Percentiles rank a stretch among this genome's conserved stretches.
phyloP scores from a whole-genome alignment of 30 jellyfish, hydroid and myxozoan genomes.

The Sanderia malayensis region DNA sequence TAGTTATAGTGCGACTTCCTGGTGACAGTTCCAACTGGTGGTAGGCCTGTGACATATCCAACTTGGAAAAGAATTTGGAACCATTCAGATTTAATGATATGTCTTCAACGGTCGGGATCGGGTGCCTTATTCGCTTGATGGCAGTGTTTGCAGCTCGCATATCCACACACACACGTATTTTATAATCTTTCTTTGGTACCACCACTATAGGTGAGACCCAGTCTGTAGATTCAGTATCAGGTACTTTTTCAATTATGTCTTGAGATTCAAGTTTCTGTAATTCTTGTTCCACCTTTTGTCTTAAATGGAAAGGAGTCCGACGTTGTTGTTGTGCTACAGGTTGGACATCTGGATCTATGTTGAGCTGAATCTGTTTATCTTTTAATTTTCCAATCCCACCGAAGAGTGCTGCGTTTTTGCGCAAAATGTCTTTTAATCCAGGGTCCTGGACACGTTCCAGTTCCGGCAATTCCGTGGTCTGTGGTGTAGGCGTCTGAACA shows the following conservation, averaged over 20 bases:
- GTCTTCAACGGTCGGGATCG: conserved; percentile 44
- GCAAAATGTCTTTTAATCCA: conserved; percentile 5
- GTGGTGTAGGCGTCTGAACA: conserved; percentile 9
- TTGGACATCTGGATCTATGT: conserved; percentile 9
- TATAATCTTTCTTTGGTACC: conserved; percentile 29
- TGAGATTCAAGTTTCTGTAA: conserved; percentile 14
- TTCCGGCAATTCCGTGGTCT: conserved; percentile 17
- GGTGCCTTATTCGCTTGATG: conserved; percentile 34
- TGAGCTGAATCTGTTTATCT: conserved; percentile 3
- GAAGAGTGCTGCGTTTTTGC: conserved; percentile 2
- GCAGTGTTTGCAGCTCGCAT: conserved; percentile 48
- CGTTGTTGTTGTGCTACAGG: conserved; percentile 44
- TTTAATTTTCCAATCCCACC: conserved; percentile 38
- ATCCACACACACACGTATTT: conserved; percentile 41
- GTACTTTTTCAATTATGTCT: conserved; percentile 42
- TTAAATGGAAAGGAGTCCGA: conserved; percentile 16
- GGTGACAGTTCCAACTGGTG: conserved; percentile 25
- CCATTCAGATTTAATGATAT: conserved; percentile 35
- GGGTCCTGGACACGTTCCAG: conserved; percentile 10
- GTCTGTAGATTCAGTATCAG: conserved; percentile 27
- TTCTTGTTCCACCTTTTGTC: conserved; percentile 39
- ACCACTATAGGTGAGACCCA: conserved; percentile 57
- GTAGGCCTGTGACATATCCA: conserved; percentile 7
- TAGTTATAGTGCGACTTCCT: conserved; percentile 30
- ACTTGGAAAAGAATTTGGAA: conserved; percentile 44